These are phyloP conservation scores for Perca schrenkii DNA, from an alignment of 2,113 vertebrate species.

Conservation along the genomic window DNA sequence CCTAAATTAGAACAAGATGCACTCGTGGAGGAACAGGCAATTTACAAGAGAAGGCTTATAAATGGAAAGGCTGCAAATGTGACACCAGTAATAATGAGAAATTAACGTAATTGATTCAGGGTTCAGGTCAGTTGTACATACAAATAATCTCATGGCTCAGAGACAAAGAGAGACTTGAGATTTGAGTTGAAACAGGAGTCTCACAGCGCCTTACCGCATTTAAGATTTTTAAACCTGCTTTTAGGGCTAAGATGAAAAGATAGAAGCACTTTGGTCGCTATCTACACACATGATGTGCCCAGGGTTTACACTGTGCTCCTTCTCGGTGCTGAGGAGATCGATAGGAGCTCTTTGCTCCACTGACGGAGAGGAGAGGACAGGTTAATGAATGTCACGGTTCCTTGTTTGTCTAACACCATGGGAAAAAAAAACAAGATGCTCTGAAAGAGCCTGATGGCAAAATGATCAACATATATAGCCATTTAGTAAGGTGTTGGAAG, in stretches of 20 bases:
- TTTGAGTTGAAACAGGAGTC: background rate
- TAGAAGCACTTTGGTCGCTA: background rate
- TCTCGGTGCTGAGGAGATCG: slow-evolving; percentile 22
- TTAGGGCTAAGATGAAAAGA: background rate
- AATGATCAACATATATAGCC: background rate
- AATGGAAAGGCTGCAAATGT: slow-evolving; percentile 25
- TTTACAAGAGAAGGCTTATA: slow-evolving; percentile 13
- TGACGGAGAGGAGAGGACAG: background rate
- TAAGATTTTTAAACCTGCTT: slow-evolving; percentile 2
- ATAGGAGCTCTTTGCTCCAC: slow-evolving; percentile 39
- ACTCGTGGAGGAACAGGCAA: slow-evolving; percentile 17
- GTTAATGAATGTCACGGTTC: slow-evolving; percentile 37
- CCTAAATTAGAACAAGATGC: slow-evolving; percentile 22
- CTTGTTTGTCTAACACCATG: slow-evolving; percentile 21
- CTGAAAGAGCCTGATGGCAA: background rate
- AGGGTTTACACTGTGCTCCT: slow-evolving; percentile 4
- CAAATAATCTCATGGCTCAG: slow-evolving; percentile 3
- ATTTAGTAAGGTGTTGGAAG: background rate
- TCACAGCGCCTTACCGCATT: background rate
- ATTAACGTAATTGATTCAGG: slow-evolving; percentile 10
- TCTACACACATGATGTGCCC: background rate
- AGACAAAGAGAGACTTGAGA: background rate
- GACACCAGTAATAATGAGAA: slow-evolving; percentile 17
- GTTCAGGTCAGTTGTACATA: background rate
- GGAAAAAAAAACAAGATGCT: slow-evolving; percentile 11